These are phyloP conservation scores for Hydrozoanthus tunicans DNA, from an alignment of 64 coral and sea anemone species.

Conservation along the genomic window DNA sequence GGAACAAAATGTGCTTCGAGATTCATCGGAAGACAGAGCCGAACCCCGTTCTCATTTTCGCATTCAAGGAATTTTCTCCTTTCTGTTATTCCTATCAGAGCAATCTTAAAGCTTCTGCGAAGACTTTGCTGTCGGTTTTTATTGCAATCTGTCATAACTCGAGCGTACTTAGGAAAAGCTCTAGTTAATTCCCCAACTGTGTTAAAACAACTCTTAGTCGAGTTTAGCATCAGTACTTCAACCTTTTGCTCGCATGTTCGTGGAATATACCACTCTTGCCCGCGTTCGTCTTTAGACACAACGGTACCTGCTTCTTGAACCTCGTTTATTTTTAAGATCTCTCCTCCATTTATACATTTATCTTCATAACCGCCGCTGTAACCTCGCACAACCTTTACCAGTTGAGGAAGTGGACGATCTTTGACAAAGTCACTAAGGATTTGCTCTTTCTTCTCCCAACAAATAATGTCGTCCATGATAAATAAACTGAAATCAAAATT, in stretches of 20 bases:
- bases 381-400: background rate
- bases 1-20: constrained; percentile 35
- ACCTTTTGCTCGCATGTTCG: constrained; percentile 3
- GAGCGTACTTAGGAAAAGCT: constrained; percentile 10
- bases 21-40: constrained; percentile 23
- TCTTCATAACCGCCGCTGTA: background rate
- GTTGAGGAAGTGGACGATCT: background rate
- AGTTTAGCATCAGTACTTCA: background rate
- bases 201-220: background rate
- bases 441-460: background rate
- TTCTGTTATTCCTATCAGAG: constrained; percentile 30
- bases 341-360: background rate
- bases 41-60: background rate
- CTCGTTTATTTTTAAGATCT: background rate
- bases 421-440: background rate
- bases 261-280: background rate
- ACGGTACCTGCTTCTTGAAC: background rate
- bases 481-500: too few relatives aligned
- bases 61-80: constrained; percentile 13
- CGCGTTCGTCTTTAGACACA: background rate
- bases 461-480: background rate
- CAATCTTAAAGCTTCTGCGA: background rate
- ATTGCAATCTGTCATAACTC: background rate
- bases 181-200: background rate
- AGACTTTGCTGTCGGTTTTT: background rate